A percentile compares a stretch with the other conserved stretches of the same genome.
phyloP scores from a whole-genome alignment of 2,888 invertebrate species.

The Acleris cristana region DNA sequence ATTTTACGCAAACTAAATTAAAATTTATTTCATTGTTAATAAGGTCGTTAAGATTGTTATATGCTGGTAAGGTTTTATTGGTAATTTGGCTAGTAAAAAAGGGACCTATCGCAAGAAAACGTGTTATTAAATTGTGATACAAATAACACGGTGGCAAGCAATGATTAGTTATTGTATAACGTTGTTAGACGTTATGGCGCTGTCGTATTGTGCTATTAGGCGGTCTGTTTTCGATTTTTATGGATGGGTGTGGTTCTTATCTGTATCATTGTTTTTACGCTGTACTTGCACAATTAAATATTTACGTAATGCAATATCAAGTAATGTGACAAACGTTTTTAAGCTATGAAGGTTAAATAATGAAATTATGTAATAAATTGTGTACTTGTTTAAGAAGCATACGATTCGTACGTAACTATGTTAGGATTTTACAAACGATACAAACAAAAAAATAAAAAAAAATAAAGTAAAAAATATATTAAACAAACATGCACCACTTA shows the following conservation, averaged over 20 bases:
- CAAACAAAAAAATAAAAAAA: too few relatives aligned
- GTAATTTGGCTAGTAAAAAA: slow-evolving; percentile 48
- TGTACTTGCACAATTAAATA: too few relatives aligned
- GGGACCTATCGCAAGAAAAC: slow-evolving; percentile 52
- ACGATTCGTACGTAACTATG: too few relatives aligned
- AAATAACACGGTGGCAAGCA: slow-evolving; percentile 65
- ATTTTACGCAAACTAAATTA: background rate
- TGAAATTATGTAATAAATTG: too few relatives aligned
- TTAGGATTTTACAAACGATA: too few relatives aligned
- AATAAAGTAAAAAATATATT: too few relatives aligned
- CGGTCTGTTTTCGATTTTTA: slow-evolving; percentile 25
- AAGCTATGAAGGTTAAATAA: too few relatives aligned
- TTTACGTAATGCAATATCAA: too few relatives aligned
- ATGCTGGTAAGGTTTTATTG: slow-evolving; percentile 37
- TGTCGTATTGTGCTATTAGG: slow-evolving; percentile 12
- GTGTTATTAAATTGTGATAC: slow-evolving; percentile 77
- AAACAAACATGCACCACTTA: too few relatives aligned
- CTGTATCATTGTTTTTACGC: too few relatives aligned
- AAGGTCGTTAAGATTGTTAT: background rate
- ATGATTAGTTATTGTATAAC: slow-evolving; percentile 69
- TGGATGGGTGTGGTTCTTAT: slow-evolving; percentile 1
- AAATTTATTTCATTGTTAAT: background rate
- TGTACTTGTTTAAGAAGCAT: too few relatives aligned
- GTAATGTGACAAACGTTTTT: too few relatives aligned
- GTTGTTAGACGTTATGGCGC: slow-evolving; percentile 48